phyloP scores from a whole-genome alignment of 1,140 invertebrate genomes.

The Zaprionus ornatus region DNA sequence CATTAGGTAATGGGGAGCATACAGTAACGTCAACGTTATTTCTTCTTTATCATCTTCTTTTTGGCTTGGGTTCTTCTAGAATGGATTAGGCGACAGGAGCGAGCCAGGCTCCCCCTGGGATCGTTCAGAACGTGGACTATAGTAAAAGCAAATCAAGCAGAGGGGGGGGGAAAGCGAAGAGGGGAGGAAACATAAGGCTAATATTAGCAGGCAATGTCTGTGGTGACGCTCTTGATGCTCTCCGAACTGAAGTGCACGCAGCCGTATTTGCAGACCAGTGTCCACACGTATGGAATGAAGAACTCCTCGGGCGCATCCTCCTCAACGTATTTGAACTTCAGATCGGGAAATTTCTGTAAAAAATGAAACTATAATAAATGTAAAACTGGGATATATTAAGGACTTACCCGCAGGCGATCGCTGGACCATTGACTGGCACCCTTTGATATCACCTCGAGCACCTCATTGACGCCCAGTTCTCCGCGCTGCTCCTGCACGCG shows the following conservation, averaged over 20 bases:
- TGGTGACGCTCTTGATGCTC: slow-evolving; percentile 85
- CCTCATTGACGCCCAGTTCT: slow-evolving; percentile 92
- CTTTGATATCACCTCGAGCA: slow-evolving; percentile 93
- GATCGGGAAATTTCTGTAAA: slow-evolving; percentile 96
- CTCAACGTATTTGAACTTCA: slow-evolving; percentile 99
- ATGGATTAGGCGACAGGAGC: slow-evolving; percentile 20
- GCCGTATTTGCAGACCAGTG: slow-evolving; percentile 92
- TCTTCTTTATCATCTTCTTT: slow-evolving; percentile 35
- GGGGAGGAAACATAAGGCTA: slow-evolving; percentile 21
- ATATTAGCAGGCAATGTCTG: slow-evolving; percentile 83
- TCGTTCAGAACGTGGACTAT: slow-evolving; percentile 23
- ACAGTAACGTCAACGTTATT: slow-evolving; percentile 42
- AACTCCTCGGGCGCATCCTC: slow-evolving; percentile 99
- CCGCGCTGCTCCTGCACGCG: slow-evolving; percentile 87
- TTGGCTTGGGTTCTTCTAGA: slow-evolving; percentile 57
- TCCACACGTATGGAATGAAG: slow-evolving; percentile 99
- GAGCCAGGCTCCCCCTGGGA: slow-evolving; percentile 30
- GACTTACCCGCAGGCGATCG: slow-evolving; percentile 93
- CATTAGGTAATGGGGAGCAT: slow-evolving; percentile 33
- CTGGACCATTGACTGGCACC: slow-evolving; percentile 94
- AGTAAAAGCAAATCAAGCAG: slow-evolving; percentile 23
- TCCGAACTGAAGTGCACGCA: slow-evolving; percentile 91
- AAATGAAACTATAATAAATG: not conserved
- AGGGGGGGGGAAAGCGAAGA: slow-evolving; percentile 22
- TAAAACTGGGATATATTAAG: not conserved